phyloP scores from a whole-genome alignment of 2,113 vertebrate species.

The Oryctolagus cuniculus region DNA sequence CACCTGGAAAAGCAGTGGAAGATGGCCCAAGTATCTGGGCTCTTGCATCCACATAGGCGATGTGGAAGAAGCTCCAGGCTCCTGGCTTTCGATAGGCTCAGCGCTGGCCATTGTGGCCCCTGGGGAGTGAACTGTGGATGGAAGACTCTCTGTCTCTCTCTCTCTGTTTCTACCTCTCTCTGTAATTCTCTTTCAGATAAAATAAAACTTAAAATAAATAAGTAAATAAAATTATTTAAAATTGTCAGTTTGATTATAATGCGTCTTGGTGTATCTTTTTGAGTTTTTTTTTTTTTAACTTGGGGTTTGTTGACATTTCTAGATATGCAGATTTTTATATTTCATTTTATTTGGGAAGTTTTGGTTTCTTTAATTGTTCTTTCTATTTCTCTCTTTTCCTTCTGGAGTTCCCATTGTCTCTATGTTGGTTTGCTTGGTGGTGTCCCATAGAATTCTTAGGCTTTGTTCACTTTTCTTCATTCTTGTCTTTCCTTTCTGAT shows the following conservation, averaged over 20 bases:
- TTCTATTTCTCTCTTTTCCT: not conserved
- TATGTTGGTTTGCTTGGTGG: not conserved
- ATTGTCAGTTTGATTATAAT: not conserved
- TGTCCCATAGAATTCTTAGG: not conserved
- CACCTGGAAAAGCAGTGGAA: no score
- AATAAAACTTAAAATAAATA: no score
- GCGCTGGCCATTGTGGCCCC: no score
- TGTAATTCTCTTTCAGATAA: no score
- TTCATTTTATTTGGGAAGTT: not conserved
- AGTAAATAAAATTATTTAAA: no score
- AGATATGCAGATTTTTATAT: not conserved
- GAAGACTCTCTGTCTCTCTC: no score
- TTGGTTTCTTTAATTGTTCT: not conserved
- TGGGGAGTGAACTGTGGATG: no score
- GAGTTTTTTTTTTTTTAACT: not conserved
- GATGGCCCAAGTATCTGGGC: no score
- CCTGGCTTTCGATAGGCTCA: no score
- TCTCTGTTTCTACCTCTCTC: no score
- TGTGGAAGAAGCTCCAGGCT: no score
- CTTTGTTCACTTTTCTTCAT: not conserved
- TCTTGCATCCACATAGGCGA: no score
- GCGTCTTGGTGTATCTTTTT: not conserved
- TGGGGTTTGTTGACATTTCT: not conserved
- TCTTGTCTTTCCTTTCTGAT: not conserved
- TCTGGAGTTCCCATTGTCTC: not conserved